A percentile compares a stretch with the other conserved stretches of the same genome.
Conservation (phyloP, 2,797 vertebrate genomes). For the Limnodromus scolopaceus region DNA sequence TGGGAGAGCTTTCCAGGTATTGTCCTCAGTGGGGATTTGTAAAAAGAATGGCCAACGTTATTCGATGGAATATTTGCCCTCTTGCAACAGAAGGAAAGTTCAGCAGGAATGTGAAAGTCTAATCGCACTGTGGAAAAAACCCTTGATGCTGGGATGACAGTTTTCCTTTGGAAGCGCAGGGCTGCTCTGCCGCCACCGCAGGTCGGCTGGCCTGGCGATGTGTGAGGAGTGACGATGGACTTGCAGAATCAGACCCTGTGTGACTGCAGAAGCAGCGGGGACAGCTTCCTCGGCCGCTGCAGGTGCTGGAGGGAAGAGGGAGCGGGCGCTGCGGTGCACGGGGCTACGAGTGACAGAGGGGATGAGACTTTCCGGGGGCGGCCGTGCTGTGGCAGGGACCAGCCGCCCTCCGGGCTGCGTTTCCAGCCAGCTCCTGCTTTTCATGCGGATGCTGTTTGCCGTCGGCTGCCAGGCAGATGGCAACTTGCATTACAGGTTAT, state of each 20-base stretch:
- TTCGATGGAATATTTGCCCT: not conserved
- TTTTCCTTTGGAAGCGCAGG: not conserved
- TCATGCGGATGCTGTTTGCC: not conserved
- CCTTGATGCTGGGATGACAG: not conserved
- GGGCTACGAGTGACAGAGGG: not conserved
- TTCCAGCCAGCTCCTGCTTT: not conserved
- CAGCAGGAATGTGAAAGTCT: not conserved
- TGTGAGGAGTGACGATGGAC: accelerated
- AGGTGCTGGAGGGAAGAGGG: not conserved
- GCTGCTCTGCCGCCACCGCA: not conserved
- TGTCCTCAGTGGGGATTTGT: not conserved
- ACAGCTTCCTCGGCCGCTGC: not conserved
- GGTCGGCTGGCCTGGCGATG: accelerated
- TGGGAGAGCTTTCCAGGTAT: not conserved
- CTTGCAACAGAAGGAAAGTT: not conserved
- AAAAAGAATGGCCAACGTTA: not conserved
- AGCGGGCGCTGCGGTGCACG: accelerated
- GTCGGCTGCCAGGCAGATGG: not conserved
- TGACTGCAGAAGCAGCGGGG: accelerated
- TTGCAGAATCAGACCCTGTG: not conserved
- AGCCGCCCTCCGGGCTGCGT: accelerated
- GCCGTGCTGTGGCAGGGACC: not conserved
- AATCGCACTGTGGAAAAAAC: not conserved
- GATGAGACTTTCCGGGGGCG: not conserved
- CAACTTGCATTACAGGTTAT: not conserved